A percentile compares a stretch with the other conserved stretches of the same genome.
Conservation (phyloP, 2,113 vertebrate genomes). For the Leptobrachium ailaonicum region DNA sequence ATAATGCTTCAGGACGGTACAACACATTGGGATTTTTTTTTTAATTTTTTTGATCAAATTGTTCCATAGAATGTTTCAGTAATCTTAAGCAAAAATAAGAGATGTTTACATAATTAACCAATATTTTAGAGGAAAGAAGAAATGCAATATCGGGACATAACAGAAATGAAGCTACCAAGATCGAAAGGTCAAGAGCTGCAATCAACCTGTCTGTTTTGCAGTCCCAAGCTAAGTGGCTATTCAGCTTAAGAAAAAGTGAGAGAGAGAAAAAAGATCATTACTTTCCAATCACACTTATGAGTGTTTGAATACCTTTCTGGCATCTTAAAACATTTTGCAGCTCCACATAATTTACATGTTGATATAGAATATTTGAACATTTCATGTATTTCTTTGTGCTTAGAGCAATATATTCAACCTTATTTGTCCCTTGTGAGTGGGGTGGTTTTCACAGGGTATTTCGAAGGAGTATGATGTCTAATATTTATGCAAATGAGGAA, state of each 20-base stretch:
- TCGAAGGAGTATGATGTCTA: too few species aligned
- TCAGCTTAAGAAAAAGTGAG: constrained; percentile 41
- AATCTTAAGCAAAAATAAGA: background rate
- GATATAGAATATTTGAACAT: constrained; percentile 4
- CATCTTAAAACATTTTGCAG: constrained; percentile 54
- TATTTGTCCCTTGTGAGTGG: too few species aligned
- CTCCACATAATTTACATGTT: constrained; percentile 60
- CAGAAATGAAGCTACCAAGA: constrained; percentile 48
- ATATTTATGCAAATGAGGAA: too few species aligned
- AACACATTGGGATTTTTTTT: too few species aligned
- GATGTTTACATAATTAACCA: constrained; percentile 44
- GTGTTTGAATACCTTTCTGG: constrained; percentile 54
- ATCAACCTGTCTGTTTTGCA: constrained; percentile 62
- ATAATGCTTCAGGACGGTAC: too few species aligned
- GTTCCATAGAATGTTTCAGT: background rate
- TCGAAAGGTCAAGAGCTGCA: constrained; percentile 60
- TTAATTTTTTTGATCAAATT: background rate
- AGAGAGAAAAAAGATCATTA: constrained; percentile 52
- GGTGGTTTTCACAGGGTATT: too few species aligned
- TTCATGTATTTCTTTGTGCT: background rate
- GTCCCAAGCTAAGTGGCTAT: constrained; percentile 52
- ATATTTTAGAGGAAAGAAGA: constrained; percentile 52
- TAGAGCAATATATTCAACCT: background rate
- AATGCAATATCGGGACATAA: constrained; percentile 51
- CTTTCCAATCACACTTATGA: constrained; percentile 58